These are phyloP conservation scores for Peribatodes rhomboidaria DNA, from an alignment of 2,888 invertebrate genomes.

Conservation along the genomic window DNA sequence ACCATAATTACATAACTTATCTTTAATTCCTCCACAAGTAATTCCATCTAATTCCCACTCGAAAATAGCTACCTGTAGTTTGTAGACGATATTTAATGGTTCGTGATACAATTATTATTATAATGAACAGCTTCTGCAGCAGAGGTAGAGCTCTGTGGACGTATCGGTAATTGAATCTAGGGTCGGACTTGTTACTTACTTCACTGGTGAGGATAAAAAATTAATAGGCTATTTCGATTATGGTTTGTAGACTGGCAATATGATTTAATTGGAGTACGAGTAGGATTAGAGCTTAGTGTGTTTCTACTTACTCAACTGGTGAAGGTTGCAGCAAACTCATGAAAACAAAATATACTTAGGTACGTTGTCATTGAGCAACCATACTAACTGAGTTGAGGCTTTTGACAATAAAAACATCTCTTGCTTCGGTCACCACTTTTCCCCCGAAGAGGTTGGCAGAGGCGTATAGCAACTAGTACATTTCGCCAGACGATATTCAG, in stretches of 20 bases:
- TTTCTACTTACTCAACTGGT: no score
- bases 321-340: no score
- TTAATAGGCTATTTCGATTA: constrained; percentile 19
- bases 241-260: constrained; percentile 8
- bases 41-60: constrained; percentile 38
- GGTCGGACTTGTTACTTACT: constrained; percentile 20
- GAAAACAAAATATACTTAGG: no score
- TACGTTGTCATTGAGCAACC: no score
- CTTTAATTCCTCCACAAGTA: constrained; percentile 13
- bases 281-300: not conserved
- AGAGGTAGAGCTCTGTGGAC: constrained; percentile 43
- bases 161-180: constrained; percentile 83
- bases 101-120: constrained; percentile 82
- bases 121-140: constrained; percentile 77
- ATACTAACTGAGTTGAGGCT: no score
- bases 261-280: not conserved
- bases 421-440: not conserved
- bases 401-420: no score
- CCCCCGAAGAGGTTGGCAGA: no score
- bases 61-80: constrained; percentile 47
- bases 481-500: no score
- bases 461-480: no score
- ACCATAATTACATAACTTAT: not conserved
- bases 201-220: constrained; percentile 26
- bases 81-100: constrained; percentile 75